Conservation (phyloP, 2,797 vertebrate species). For the Liasis olivaceus region DNA sequence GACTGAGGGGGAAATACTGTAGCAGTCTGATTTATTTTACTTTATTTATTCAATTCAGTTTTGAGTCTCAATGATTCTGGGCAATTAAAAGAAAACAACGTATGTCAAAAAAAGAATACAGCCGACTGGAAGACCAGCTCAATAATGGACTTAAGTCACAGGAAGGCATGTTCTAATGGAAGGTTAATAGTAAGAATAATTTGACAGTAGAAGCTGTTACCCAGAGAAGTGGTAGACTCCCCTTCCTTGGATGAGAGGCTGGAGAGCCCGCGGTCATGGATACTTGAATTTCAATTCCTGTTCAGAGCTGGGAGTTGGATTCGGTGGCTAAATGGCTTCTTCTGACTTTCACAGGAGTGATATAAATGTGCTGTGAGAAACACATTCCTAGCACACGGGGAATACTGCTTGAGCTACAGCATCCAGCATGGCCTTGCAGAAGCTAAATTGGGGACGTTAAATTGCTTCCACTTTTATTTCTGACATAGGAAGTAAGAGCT, state of each 20-base stretch:
- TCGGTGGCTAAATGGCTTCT: not conserved
- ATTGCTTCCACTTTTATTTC: slow-evolving; percentile 22
- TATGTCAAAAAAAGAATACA: not conserved
- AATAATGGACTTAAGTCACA: not conserved
- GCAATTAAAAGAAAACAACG: not conserved
- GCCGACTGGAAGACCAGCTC: not conserved
- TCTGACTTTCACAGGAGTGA: not conserved
- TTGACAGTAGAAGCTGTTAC: not conserved
- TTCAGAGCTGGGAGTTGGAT: not conserved
- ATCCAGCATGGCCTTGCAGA: slow-evolving; percentile 34
- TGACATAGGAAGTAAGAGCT: slow-evolving; percentile 35
- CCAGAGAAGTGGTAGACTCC: not conserved
- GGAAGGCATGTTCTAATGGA: not conserved
- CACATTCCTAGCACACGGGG: not conserved
- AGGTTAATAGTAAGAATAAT: not conserved
- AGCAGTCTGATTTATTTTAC: not conserved
- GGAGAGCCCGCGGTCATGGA: not conserved
- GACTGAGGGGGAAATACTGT: not conserved
- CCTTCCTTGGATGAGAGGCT: not conserved
- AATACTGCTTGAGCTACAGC: slow-evolving; percentile 32
- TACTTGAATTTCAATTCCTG: not conserved
- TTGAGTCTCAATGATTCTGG: not conserved
- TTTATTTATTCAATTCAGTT: not conserved
- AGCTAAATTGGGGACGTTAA: slow-evolving; percentile 49
- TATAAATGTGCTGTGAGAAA: slow-evolving; percentile 1